A percentile compares a stretch with the other conserved stretches of the same genome.
Conservation (phyloP, 2,797 vertebrate species). For the Huso huso region DNA sequence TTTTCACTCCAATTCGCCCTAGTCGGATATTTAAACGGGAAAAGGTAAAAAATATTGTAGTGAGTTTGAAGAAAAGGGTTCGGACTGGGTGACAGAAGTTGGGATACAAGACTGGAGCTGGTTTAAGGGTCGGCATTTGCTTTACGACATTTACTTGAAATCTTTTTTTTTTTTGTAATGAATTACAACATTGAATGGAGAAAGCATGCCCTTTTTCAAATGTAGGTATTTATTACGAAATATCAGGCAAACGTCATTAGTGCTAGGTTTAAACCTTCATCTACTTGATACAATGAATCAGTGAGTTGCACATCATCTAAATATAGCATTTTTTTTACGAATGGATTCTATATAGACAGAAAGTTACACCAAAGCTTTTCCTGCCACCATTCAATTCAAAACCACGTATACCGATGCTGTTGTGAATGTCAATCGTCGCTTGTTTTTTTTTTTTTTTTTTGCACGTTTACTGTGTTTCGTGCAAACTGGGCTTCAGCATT, state of each 20-base stretch:
- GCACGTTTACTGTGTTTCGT: constrained; percentile 1
- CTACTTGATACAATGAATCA: too few relatives aligned
- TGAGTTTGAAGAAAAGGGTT: constrained; percentile 45
- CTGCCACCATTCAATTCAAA: too few relatives aligned
- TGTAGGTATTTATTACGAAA: too few relatives aligned
- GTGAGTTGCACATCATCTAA: too few relatives aligned
- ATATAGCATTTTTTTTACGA: too few relatives aligned
- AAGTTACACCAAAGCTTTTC: too few relatives aligned
- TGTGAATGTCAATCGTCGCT: neutral
- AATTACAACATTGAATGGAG: too few relatives aligned
- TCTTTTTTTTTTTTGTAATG: constrained; percentile 10
- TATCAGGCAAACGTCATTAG: too few relatives aligned
- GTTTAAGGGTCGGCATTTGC: constrained; percentile 31
- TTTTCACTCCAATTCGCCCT: constrained; percentile 62
- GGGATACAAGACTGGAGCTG: constrained; percentile 51
- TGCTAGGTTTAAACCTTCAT: too few relatives aligned
- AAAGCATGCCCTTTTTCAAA: neutral
- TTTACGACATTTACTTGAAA: constrained; percentile 17
- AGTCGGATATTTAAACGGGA: constrained; percentile 70
- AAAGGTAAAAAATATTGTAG: constrained; percentile 64
- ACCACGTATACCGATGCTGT: constrained; percentile 1
- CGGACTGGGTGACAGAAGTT: constrained; percentile 64
- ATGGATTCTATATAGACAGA: too few relatives aligned
- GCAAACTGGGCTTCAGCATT: constrained; percentile 4
- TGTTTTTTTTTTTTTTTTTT: neutral